These are phyloP conservation scores for Xestia c-nigrum DNA, from an alignment of 2,888 invertebrate genomes.

Conservation along the genomic window DNA sequence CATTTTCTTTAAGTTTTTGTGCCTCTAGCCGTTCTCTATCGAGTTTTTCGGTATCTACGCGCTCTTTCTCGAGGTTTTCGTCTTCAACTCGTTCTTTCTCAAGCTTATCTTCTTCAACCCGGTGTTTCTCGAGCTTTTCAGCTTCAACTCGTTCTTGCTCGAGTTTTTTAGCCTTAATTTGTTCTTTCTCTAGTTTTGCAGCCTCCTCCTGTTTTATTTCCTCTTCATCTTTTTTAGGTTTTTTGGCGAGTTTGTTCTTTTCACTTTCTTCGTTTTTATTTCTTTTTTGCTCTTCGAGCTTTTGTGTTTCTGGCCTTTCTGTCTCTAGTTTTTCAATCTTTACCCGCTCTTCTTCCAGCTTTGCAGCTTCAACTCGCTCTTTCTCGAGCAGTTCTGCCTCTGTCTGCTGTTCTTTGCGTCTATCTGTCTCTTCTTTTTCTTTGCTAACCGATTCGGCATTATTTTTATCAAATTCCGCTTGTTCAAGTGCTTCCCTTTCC, in stretches of 20 bases:
- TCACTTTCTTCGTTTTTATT: background rate
- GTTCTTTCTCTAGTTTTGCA: background rate
- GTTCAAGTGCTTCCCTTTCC: background rate
- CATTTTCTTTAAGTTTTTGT: background rate
- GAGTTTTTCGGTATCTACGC: no score
- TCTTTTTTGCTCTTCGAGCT: background rate
- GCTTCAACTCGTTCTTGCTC: background rate
- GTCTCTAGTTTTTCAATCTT: background rate
- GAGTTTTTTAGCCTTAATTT: background rate
- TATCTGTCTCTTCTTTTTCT: background rate
- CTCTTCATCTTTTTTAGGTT: no score
- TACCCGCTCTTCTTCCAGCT: background rate
- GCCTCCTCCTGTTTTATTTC: background rate
- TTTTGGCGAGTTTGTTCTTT: background rate
- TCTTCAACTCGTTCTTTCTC: background rate
- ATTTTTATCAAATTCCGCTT: background rate
- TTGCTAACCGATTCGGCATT: background rate
- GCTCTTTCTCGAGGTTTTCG: background rate
- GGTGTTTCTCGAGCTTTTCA: background rate
- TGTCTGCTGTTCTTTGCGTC: background rate
- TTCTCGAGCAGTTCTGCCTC: background rate
- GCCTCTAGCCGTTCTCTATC: background rate
- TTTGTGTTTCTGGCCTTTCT: background rate
- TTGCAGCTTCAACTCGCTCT: background rate
- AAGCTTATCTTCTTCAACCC: background rate